A percentile compares a stretch with the other conserved stretches of the same genome.
Conservation (phyloP, 2,888 invertebrate genomes). For the Troglohyphantes excavatus region DNA sequence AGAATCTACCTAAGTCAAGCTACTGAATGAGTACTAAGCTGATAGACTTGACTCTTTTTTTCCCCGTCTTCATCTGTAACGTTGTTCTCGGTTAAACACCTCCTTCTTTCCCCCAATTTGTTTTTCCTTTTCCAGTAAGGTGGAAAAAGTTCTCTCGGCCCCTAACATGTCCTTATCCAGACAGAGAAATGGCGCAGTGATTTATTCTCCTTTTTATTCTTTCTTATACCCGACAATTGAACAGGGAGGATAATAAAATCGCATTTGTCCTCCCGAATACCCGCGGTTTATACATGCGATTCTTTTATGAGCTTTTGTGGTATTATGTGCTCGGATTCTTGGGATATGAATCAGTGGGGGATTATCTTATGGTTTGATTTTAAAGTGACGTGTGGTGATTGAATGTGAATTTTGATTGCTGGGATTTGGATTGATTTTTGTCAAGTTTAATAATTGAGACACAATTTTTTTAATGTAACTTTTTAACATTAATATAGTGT, state of each 20-base stretch:
- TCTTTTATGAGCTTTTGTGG: slow-evolving; percentile 1
- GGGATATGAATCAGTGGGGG: neutral
- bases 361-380: neutral
- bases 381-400: neutral
- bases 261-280: slow-evolving; percentile 32
- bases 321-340: neutral
- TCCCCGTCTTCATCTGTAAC: neutral
- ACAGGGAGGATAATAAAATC: slow-evolving; percentile 42
- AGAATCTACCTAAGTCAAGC: neutral
- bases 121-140: slow-evolving; percentile 19
- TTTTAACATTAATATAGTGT: too few relatives aligned
- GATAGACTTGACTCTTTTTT: neutral
- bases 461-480: too few relatives aligned
- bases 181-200: slow-evolving; percentile 43
- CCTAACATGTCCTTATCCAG: slow-evolving; percentile 42
- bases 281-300: slow-evolving; percentile 8
- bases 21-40: neutral
- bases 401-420: neutral
- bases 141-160: slow-evolving; percentile 23
- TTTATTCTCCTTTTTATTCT: slow-evolving; percentile 26
- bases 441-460: too few relatives aligned
- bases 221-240: slow-evolving; percentile 16
- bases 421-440: too few relatives aligned
- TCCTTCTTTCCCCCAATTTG: slow-evolving; percentile 13
- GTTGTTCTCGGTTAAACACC: slow-evolving; percentile 27